Base-by-base conservation (phyloP, 2,888 invertebrate genomes). In the Cataglyphis altisquamis region DNA sequence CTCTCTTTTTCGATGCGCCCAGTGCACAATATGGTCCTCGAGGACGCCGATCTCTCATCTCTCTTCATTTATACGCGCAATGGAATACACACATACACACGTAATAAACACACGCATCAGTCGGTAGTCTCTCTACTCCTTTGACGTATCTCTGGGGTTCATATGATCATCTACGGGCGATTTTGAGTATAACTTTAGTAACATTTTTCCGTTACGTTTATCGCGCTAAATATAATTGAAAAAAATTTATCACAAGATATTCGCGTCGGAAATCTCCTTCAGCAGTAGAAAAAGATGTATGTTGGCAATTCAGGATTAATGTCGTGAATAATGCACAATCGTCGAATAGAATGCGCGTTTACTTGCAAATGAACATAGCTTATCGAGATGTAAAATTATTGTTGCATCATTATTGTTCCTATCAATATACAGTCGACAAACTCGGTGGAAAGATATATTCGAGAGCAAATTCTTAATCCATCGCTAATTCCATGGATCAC, bases 231-330 rank as follows among this genome's bases (percentile, higher is more conserved):
- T 57, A 29, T 57, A 32, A 18, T 36, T 25, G 66, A 32, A 29
- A 21, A 45, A 60, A 29, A 21, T 57, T 68, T 57, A 68, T 57
- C 68, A 41, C 68, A 68, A 67, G 32, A 67, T 67, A 39, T 57
- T 67, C 45, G 55, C 39, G 25, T 12, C 15, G 64, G 4, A 48
- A 36, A 18, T 75, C 6, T 15, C 3, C 21, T 45, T 15, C 4
- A 12, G 10, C 8, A 32, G 5, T 21, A 12, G 36, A 63, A 36
- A 8, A 29, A 0, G 18, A 15, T 9, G 15, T 15, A 25, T 18
- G 12, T 60, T n/a, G 45, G 12, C 64, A 5, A 1, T 36, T 48
- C 48, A 64, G 64, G 60, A 60, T 73, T 60, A 41, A 60, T n/a
- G 29, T 60, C 10, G 62, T 62, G 32, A 45, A 32, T 21, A 32